These are phyloP conservation scores for Drosophila falleni DNA, from an alignment of 2,888 invertebrate species.

Conservation along the genomic window DNA sequence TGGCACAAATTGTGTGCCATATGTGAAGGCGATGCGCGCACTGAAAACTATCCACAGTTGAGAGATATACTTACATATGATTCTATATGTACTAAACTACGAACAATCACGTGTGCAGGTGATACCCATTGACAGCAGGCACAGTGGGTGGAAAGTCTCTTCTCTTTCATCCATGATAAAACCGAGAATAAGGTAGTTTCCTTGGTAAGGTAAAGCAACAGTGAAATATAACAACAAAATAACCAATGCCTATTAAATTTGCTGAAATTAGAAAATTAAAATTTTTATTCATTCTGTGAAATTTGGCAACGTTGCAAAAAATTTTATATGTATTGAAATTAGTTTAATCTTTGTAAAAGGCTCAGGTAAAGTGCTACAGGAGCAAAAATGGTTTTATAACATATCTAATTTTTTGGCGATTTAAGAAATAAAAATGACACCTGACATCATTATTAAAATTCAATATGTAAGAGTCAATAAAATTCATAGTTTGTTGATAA, in stretches of 20 bases:
- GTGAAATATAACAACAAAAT: background rate
- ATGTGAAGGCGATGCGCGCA: conserved; percentile 53
- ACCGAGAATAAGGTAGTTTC: too few relatives aligned
- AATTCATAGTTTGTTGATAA: too few relatives aligned
- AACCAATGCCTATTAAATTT: background rate
- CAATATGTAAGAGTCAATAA: too few relatives aligned
- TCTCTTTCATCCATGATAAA: background rate
- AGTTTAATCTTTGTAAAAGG: too few relatives aligned
- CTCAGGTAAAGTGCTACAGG: too few relatives aligned
- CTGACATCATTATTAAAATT: too few relatives aligned
- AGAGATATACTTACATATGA: conserved; percentile 31
- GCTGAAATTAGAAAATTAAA: background rate
- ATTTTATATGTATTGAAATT: too few relatives aligned
- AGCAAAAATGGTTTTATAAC: too few relatives aligned
- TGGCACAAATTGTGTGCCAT: conserved; percentile 77
- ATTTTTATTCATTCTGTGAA: background rate
- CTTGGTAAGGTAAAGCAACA: background rate
- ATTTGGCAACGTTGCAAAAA: too few relatives aligned
- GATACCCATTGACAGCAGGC: conserved; percentile 17
- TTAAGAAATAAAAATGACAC: too few relatives aligned
- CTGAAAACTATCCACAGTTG: conserved; percentile 53
- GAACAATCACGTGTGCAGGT: conserved; percentile 41
- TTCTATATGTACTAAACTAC: background rate
- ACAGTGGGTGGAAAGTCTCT: background rate
- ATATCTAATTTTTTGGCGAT: too few relatives aligned